These are phyloP conservation scores for Callospermophilus lateralis DNA, from an alignment of 2,113 vertebrate genomes.

Conservation along the genomic window DNA sequence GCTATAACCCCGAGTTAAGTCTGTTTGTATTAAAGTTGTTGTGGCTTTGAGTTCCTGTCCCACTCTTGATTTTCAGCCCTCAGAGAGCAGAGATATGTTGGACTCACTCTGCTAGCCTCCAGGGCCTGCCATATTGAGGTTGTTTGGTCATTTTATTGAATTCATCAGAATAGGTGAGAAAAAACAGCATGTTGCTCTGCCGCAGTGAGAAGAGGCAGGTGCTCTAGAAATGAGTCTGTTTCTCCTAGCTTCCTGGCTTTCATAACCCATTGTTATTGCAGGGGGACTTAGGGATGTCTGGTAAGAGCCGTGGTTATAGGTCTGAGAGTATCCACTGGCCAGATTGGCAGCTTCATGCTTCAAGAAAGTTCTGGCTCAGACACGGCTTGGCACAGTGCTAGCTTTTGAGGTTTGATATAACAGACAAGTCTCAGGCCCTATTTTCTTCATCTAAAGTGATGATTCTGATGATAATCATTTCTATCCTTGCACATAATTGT, in stretches of 20 bases:
- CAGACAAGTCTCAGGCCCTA: not conserved
- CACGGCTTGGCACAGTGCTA: not conserved
- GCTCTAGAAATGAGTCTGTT: constrained; percentile 42
- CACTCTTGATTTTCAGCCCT: not conserved
- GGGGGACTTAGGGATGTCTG: constrained; percentile 63
- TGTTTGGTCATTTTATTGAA: constrained; percentile 54
- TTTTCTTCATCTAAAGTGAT: constrained; percentile 22
- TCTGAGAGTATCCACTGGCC: not conserved
- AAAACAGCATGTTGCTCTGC: not conserved
- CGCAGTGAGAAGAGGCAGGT: constrained; percentile 25
- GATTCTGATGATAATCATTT: not conserved
- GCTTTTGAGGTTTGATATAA: not conserved
- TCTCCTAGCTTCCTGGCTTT: constrained; percentile 53
- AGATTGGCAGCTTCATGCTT: not conserved
- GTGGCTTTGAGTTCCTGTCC: not conserved
- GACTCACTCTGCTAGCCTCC: not conserved
- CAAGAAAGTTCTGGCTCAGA: not conserved
- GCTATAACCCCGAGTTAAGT: not conserved
- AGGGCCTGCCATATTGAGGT: not conserved
- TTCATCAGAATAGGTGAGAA: constrained; percentile 32
- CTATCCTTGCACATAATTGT: not conserved
- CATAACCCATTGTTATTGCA: constrained; percentile 71
- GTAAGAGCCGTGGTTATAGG: constrained; percentile 13
- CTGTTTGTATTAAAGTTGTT: not conserved
- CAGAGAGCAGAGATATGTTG: not conserved